phyloP scores from a whole-genome alignment of 2,888 invertebrate species.

The Lithophane ornitopus region DNA sequence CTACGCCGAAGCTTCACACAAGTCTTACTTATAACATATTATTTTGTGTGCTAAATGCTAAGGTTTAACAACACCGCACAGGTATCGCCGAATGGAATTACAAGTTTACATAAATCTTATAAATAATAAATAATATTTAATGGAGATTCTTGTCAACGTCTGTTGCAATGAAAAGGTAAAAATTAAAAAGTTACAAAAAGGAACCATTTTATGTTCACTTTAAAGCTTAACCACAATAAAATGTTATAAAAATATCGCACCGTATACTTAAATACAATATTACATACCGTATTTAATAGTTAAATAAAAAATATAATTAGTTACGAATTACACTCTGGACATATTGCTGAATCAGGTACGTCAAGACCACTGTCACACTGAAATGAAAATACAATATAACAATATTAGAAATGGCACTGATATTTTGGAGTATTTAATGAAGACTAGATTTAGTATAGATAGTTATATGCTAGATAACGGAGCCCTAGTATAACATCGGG shows the following conservation, averaged over 20 bases:
- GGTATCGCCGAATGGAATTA: background rate
- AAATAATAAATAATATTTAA: constrained; percentile 11
- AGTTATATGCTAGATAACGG: constrained; percentile 1
- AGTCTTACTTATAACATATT: background rate
- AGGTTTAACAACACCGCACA: background rate
- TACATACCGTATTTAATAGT: constrained; percentile 15
- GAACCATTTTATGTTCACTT: constrained; percentile 44
- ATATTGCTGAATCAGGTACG: constrained; percentile 87
- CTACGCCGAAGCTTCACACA: background rate
- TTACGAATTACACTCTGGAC: constrained; percentile 78
- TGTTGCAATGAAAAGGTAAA: background rate
- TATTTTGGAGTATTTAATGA: constrained; percentile 14
- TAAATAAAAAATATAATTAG: constrained; percentile 45
- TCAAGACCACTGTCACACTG: constrained; percentile 86
- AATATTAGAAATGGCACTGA: constrained; percentile 67
- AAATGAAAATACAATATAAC: constrained; percentile 78
- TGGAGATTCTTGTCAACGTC: constrained; percentile 24
- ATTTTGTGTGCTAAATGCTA: background rate
- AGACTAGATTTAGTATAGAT: constrained; percentile 21
- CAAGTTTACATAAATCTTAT: background rate
- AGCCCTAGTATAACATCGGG: too few species aligned
- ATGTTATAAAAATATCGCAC: constrained; percentile 42
- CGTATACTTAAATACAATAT: constrained; percentile 23
- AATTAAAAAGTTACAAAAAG: constrained; percentile 11
- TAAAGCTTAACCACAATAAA: constrained; percentile 63